Conservation (phyloP, 2,797 vertebrate species). For the Tympanoctomys barrerae region DNA sequence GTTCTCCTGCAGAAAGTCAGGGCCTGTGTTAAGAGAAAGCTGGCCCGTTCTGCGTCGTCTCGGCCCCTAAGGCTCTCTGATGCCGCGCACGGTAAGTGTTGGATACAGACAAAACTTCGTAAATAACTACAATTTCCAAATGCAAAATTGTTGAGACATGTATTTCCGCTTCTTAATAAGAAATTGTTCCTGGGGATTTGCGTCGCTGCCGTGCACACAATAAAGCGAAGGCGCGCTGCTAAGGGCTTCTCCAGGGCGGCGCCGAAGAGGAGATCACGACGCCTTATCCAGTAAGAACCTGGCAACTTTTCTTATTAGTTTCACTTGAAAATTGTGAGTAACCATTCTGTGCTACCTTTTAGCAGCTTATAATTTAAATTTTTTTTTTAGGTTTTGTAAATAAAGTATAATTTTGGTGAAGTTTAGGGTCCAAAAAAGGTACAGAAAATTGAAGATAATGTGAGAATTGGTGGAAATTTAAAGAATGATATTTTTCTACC, state of each 20-base stretch:
- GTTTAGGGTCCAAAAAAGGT: constrained; percentile 17
- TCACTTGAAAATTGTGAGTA: constrained; percentile 41
- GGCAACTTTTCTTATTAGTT: constrained; percentile 7
- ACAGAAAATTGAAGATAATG: constrained; percentile 63
- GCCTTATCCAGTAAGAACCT: constrained; percentile 25
- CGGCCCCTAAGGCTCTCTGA: not conserved
- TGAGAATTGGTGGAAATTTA: not conserved
- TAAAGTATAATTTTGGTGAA: constrained; percentile 59
- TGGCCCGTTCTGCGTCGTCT: not conserved
- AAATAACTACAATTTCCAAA: constrained; percentile 62
- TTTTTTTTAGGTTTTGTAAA: constrained; percentile 62
- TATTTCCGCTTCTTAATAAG: constrained; percentile 65
- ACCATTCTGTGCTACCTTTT: not conserved
- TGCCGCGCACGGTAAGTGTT: constrained; percentile 46
- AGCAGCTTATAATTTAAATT: constrained; percentile 70
- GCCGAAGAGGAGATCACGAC: constrained; percentile 55
- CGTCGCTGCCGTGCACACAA: constrained; percentile 26
- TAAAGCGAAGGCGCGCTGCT: constrained; percentile 40
- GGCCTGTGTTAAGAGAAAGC: not conserved
- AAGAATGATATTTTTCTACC: not conserved
- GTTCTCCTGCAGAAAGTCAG: constrained; percentile 27
- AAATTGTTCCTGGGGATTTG: constrained; percentile 43
- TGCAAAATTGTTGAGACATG: constrained; percentile 39
- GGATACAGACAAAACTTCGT: constrained; percentile 11
- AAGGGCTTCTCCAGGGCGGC: constrained; percentile 56